Base-by-base conservation (phyloP, 92 coral and sea anemone species). In the Diadumene lineata region DNA sequence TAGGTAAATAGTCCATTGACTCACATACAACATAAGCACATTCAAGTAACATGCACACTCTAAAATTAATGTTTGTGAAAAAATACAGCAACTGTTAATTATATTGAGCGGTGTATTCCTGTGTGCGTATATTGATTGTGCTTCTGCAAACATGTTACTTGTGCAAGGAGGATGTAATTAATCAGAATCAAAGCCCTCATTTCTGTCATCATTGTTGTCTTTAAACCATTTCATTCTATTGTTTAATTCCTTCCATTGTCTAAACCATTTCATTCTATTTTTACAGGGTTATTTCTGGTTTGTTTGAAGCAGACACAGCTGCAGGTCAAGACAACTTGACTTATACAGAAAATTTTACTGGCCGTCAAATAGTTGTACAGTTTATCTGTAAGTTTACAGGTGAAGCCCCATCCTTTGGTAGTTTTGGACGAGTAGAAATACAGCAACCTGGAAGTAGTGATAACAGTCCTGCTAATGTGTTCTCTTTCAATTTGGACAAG, bases 331-430 rank as follows among this genome's bases (percentile, higher is more conserved):
- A 50, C 24, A 67, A 74, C 7, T 83, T 94, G 56, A 62, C 33
- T 11, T 89, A 87, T 18, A 57, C 58, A 55, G 98, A 94, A 81
- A 53, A 81, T 30, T 91, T 94, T 65, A 86, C 92, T 15, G 98
- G 98, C 6, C 88, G 97, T 1, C 98, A 92, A 27, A 88, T 92
- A 34, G 94, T 91, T 24, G 87, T 81, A 7, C 98, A 94, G 77
- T 94, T 94, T 88, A 92, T 92, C 32, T 94, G 98, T 64, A 78
- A 73, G 50, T 86, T 87, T 72, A 79, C 76, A n/a, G 87, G 87
- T 1, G 78, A 85, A 8, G 44, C 79, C 22, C 94, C 93, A 2
- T 69, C 68, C 9, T 67, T 70, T 64, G 97, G 97, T 8, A 92
- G 86, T 23, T 88, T 94, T 92, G 98, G 98, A 1, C 92, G 80